These are phyloP conservation scores for Poeciliopsis occidentalis DNA, from an alignment of 2,113 vertebrate species.

Conservation along the genomic window DNA sequence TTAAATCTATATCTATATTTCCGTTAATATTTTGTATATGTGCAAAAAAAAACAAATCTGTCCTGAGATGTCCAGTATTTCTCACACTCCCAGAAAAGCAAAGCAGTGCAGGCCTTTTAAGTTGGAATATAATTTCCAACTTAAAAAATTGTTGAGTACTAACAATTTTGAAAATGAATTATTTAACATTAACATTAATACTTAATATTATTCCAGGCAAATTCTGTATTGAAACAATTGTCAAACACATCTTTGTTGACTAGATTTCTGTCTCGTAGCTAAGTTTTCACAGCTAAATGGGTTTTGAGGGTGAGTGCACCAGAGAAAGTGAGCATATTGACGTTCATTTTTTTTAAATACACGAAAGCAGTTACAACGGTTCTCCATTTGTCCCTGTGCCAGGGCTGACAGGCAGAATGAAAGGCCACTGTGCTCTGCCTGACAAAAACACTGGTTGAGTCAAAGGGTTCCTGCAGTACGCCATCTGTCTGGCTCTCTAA, in stretches of 20 bases:
- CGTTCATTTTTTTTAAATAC: conserved; percentile 34
- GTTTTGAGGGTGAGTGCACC: not conserved
- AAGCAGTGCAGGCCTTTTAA: not conserved
- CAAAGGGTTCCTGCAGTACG: conserved; percentile 62
- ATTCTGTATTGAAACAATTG: not conserved
- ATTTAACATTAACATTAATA: not conserved
- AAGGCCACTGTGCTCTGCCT: conserved; percentile 57
- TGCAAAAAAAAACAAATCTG: no score
- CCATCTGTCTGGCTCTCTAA: conserved; percentile 59
- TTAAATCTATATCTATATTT: not conserved
- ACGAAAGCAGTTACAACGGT: conserved; percentile 25
- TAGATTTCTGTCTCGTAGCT: not conserved
- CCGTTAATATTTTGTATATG: no score
- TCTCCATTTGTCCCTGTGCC: conserved; percentile 48
- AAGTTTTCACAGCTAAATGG: not conserved
- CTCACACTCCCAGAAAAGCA: no score
- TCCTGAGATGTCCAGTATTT: not conserved
- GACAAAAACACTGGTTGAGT: conserved; percentile 68
- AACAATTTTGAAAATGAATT: not conserved
- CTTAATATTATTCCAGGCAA: not conserved
- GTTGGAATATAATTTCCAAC: no score
- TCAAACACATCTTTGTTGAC: not conserved
- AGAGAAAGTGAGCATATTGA: conserved; percentile 7
- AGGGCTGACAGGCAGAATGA: conserved; percentile 52
- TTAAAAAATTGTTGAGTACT: no score